phyloP scores from a whole-genome alignment of 2,113 vertebrate species.

The Diadophis punctatus region DNA sequence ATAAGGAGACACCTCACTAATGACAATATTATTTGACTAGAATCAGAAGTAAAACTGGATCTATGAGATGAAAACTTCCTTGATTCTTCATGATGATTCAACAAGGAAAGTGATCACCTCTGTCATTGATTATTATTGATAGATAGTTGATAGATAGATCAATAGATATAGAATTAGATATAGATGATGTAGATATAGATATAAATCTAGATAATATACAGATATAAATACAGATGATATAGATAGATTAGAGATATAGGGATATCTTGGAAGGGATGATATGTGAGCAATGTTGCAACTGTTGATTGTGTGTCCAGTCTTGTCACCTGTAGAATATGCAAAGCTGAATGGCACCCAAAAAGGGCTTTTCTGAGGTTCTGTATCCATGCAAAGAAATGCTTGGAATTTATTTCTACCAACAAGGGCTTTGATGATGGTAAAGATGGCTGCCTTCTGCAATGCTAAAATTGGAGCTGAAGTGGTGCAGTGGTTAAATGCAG shows the following conservation, averaged over 20 bases:
- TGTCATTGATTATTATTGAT: background rate
- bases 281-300: background rate
- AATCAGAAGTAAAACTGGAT: background rate
- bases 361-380: background rate
- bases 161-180: background rate
- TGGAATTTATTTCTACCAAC: background rate
- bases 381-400: background rate
- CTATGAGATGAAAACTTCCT: background rate
- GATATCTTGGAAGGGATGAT: background rate
- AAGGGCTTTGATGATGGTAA: background rate
- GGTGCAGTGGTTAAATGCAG: too few relatives aligned
- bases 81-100: background rate
- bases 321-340: background rate
- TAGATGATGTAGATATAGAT: background rate
- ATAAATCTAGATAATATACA: background rate
- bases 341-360: background rate
- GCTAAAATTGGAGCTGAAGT: background rate
- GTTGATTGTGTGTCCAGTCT: background rate
- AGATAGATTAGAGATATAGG: background rate
- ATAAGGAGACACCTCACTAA: background rate
- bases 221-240: background rate
- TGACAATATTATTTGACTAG: background rate
- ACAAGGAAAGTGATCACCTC: background rate
- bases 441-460: background rate
- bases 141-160: background rate